phyloP scores from a whole-genome alignment of 2,888 invertebrate species.

The Bedellia somnulentella region DNA sequence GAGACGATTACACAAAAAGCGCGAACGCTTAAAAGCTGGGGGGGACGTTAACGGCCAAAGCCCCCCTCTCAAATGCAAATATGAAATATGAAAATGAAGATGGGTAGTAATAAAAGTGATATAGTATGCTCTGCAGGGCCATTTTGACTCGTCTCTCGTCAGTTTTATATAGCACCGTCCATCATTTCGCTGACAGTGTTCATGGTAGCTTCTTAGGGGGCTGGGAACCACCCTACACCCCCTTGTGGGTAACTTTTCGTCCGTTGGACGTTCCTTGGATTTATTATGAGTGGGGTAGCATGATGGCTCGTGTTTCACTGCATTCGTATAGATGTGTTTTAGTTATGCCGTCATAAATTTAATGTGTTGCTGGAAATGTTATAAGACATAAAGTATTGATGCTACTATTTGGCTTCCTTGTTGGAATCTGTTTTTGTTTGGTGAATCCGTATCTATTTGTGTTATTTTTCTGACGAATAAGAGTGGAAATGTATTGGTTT shows the following conservation, averaged over 20 bases:
- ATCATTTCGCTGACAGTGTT: slow-evolving; percentile 71
- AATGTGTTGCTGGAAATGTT: too few relatives aligned
- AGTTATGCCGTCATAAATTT: slow-evolving; percentile 5
- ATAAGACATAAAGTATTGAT: too few relatives aligned
- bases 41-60: slow-evolving; percentile 18
- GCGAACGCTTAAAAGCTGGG: slow-evolving; percentile 39
- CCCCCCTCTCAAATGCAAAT: slow-evolving; percentile 63
- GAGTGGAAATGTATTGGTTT: too few relatives aligned
- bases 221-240: too few relatives aligned
- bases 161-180: slow-evolving; percentile 74
- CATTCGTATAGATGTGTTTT: slow-evolving; percentile 3
- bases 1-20: slow-evolving; percentile 52
- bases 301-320: slow-evolving; percentile 34
- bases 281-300: slow-evolving; percentile 52
- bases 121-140: slow-evolving; percentile 77
- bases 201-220: slow-evolving; percentile 45
- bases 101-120: slow-evolving; percentile 79
- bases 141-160: slow-evolving; percentile 75
- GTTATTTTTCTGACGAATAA: too few relatives aligned
- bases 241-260: slow-evolving; percentile 7
- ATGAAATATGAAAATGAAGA: slow-evolving; percentile 69
- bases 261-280: slow-evolving; percentile 22
- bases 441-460: too few relatives aligned
- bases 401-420: too few relatives aligned
- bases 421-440: too few relatives aligned